Conservation (phyloP, 30 jellyfish, hydroid and myxozoan genomes). For the Aurelia aurita region DNA sequence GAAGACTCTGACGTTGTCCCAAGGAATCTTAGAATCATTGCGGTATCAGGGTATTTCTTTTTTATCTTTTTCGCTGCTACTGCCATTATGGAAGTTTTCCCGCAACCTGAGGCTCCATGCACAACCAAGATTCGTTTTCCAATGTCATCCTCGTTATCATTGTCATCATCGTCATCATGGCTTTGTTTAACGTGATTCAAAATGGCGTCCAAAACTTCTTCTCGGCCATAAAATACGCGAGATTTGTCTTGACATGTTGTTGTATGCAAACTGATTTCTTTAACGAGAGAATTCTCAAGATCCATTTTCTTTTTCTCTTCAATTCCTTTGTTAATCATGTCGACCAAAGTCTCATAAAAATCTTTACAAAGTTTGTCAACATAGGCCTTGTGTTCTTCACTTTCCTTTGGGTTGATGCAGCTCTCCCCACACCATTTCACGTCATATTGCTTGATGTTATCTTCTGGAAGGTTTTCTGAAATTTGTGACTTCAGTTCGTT, state of each 20-base stretch:
- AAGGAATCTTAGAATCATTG: slow-evolving; percentile 68
- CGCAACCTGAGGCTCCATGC: slow-evolving; percentile 94
- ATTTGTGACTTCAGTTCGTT: slow-evolving; percentile 52
- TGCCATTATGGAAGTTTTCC: slow-evolving; percentile 90
- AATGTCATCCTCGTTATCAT: background rate
- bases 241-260: slow-evolving; percentile 80
- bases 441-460: slow-evolving; percentile 54
- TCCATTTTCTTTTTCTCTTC: slow-evolving; percentile 67
- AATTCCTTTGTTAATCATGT: slow-evolving; percentile 82
- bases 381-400: slow-evolving; percentile 56
- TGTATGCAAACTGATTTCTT: slow-evolving; percentile 83
- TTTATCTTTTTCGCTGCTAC: slow-evolving; percentile 74
- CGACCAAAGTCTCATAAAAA: slow-evolving; percentile 57
- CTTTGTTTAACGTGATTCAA: slow-evolving; percentile 31
- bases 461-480: slow-evolving; percentile 36
- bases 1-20: slow-evolving; percentile 95
- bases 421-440: slow-evolving; percentile 79
- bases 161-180: background rate
- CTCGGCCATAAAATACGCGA: slow-evolving; percentile 84
- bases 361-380: slow-evolving; percentile 73
- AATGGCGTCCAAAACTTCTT: slow-evolving; percentile 64
- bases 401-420: slow-evolving; percentile 63
- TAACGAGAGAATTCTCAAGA: slow-evolving; percentile 72
- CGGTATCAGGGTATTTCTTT: slow-evolving; percentile 40
- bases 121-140: slow-evolving; percentile 57